Evolutionary conservation across 2,888 invertebrate species (phyloP).

Genomic region (Cephus pulcher): DNA sequence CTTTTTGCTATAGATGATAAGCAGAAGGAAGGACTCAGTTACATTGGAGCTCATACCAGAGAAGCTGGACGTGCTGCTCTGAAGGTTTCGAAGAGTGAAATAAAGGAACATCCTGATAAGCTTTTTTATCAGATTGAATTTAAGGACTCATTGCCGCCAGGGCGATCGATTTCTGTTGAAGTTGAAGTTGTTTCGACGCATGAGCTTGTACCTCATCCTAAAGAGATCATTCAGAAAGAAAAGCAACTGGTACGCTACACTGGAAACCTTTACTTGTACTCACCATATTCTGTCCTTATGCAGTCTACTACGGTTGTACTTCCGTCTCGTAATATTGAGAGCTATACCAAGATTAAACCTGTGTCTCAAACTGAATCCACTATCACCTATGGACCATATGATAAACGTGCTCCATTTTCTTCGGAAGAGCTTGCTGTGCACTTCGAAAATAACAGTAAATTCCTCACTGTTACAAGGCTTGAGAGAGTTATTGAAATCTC

Average conservation of each 20-base stretch:
- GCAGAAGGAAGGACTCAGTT: constrained; percentile 76
- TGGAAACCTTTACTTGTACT: constrained; percentile 86
- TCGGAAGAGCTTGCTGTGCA: constrained; percentile 82
- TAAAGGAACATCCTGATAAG: constrained; percentile 67
- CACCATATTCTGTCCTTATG: constrained; percentile 82
- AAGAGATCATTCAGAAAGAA: constrained; percentile 90
- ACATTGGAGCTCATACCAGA: constrained; percentile 72
- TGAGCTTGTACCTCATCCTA: constrained; percentile 85
- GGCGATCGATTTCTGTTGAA: constrained; percentile 71
- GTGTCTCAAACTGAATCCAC: constrained; percentile 81
- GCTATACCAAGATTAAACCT: constrained; percentile 85
- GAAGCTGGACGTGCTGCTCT: constrained; percentile 60
- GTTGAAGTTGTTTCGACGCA: constrained; percentile 83
- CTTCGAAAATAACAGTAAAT: constrained; percentile 96
- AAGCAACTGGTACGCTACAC: constrained; percentile 91
- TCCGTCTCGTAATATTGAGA: constrained; percentile 84
- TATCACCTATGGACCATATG: constrained; percentile 91
- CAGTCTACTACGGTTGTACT: constrained; percentile 86
- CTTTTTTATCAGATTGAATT: constrained; percentile 72
- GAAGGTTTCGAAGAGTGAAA: constrained; percentile 66
- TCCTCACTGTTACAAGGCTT: constrained; percentile 90
- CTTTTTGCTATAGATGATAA: constrained; percentile 78
- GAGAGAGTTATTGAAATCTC: constrained; percentile 94
- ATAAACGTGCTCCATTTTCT: constrained; percentile 74
- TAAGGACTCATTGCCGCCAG: constrained; percentile 72